Percentiles rank a stretch among this genome's conserved stretches.
These are phyloP conservation scores for Enteromius treurensis DNA, from an alignment of 2,797 vertebrate genomes.

Conservation along the genomic window DNA sequence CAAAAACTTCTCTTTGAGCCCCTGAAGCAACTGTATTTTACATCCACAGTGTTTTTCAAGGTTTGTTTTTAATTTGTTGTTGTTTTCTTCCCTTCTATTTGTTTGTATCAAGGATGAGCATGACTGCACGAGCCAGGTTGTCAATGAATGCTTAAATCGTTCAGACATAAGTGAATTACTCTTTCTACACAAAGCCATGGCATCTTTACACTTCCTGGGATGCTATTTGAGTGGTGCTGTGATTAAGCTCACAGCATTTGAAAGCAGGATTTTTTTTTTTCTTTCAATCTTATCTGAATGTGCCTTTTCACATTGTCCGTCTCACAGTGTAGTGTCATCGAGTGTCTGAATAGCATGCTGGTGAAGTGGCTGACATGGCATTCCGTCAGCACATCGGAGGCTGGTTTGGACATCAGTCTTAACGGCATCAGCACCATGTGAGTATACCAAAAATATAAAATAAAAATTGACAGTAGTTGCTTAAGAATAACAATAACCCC, in stretches of 20 bases:
- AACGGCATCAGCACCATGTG: constrained; percentile 79
- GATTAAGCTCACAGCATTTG: constrained; percentile 12
- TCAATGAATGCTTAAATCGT: constrained; percentile 11
- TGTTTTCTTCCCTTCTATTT: not conserved
- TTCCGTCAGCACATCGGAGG: constrained; percentile 71
- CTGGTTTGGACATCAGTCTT: constrained; percentile 78
- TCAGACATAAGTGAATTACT: constrained; percentile 18
- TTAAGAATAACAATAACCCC: not conserved
- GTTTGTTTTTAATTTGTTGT: constrained; percentile 67
- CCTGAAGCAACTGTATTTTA: constrained; percentile 88
- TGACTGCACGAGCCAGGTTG: not conserved
- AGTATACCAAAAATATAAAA: constrained; percentile 57
- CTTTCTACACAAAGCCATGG: not conserved
- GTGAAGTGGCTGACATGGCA: constrained; percentile 90
- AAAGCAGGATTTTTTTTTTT: constrained; percentile 7
- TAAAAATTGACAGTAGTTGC: not conserved
- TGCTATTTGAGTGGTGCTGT: constrained; percentile 8
- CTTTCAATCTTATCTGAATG: constrained; percentile 12
- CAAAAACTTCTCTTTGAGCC: constrained; percentile 81
- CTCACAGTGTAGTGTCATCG: constrained; percentile 87
- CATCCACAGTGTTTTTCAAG: constrained; percentile 92
- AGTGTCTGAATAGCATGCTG: constrained; percentile 87
- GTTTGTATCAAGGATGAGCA: not conserved
- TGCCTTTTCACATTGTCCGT: constrained; percentile 24
- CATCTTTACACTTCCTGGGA: constrained; percentile 17